These are phyloP conservation scores for Drosophila neotestacea DNA, from an alignment of 2,888 invertebrate genomes.

Conservation along the genomic window DNA sequence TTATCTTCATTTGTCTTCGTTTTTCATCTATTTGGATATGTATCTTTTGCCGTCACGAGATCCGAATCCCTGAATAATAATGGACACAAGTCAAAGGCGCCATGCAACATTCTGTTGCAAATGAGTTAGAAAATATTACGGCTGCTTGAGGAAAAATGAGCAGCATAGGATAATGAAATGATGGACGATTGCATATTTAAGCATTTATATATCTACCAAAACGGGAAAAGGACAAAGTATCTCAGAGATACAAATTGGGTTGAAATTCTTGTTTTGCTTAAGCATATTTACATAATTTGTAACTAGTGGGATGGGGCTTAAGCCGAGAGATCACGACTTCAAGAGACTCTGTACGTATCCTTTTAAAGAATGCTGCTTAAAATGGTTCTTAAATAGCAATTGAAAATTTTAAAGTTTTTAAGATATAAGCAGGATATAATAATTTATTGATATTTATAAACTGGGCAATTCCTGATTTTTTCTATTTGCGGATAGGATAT, in stretches of 20 bases:
- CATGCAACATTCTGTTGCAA: slow-evolving; percentile 19
- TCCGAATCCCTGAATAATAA: slow-evolving; percentile 10
- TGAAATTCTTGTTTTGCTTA: neutral
- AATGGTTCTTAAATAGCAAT: too few relatives aligned
- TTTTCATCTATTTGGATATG: slow-evolving; percentile 1
- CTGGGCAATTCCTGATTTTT: too few relatives aligned
- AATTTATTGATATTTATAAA: too few relatives aligned
- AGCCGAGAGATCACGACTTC: too few relatives aligned
- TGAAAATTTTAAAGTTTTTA: too few relatives aligned
- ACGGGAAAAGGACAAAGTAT: neutral
- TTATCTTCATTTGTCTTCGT: slow-evolving; percentile 39
- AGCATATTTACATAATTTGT: neutral
- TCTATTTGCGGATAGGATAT: too few relatives aligned
- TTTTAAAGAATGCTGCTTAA: too few relatives aligned
- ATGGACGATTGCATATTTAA: slow-evolving; percentile 22
- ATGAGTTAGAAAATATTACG: slow-evolving; percentile 27
- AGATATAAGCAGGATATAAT: too few relatives aligned
- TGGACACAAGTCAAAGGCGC: slow-evolving; percentile 1
- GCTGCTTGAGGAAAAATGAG: slow-evolving; percentile 8
- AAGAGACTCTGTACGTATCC: too few relatives aligned
- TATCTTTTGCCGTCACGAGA: neutral
- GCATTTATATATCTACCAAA: slow-evolving; percentile 11
- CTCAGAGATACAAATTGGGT: slow-evolving; percentile 3
- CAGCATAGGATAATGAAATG: slow-evolving; percentile 19
- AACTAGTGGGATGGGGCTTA: neutral